Evolutionary conservation across 2,888 invertebrate species (phyloP).

Genomic region (Parasteatoda lunata): DNA sequence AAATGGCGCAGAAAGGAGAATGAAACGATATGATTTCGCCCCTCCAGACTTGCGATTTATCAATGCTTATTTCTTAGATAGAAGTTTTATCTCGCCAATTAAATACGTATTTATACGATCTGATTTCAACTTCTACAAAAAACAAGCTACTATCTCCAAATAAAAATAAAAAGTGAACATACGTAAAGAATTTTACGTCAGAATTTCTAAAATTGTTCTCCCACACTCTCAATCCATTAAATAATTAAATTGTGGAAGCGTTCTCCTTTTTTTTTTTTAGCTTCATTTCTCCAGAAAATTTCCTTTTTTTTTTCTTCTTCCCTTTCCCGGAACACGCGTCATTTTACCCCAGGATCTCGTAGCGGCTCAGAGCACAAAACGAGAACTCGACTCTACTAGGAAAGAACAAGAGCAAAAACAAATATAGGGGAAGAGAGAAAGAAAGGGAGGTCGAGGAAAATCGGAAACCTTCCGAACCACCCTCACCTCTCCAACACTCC

Average conservation of each 20-base stretch:
- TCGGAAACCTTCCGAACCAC: slow-evolving; percentile 23
- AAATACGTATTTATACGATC: too few species aligned
- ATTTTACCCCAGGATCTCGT: neutral
- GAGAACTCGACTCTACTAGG: slow-evolving; percentile 8
- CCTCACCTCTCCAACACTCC: slow-evolving; percentile 11
- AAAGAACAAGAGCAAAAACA: slow-evolving; percentile 7
- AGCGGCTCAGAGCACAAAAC: slow-evolving; percentile 13
- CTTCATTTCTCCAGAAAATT: neutral
- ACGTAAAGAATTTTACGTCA: too few species aligned
- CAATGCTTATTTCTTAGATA: too few species aligned
- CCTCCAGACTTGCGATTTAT: too few species aligned
- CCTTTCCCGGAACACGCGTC: neutral
- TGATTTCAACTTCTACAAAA: too few species aligned
- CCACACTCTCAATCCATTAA: neutral
- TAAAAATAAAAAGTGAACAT: too few species aligned
- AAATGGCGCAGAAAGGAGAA: too few species aligned
- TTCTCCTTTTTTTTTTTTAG: neutral
- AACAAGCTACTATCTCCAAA: too few species aligned
- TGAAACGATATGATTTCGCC: too few species aligned
- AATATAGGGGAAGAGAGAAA: neutral
- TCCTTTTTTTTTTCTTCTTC: neutral
- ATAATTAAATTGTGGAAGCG: neutral
- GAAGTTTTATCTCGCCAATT: too few species aligned
- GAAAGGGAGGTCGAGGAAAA: slow-evolving; percentile 18
- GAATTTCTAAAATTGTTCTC: too few species aligned